phyloP scores from a whole-genome alignment of 2,113 vertebrate genomes.

The Pelecanus crispus region DNA sequence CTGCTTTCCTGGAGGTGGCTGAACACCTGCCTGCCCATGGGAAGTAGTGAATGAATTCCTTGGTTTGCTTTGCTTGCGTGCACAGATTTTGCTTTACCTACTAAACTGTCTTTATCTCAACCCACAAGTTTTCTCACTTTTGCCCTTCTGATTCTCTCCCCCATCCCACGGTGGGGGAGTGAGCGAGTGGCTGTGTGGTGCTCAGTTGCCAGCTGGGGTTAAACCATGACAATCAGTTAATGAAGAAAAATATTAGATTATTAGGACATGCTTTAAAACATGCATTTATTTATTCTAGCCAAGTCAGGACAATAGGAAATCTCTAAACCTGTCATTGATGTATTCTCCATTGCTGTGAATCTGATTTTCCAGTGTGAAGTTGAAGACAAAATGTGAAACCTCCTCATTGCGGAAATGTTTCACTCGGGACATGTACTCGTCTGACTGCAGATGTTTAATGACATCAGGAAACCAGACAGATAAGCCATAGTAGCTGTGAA shows the following conservation, averaged over 20 bases:
- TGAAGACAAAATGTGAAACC: conserved; percentile 83
- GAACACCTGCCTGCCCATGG: too few relatives aligned
- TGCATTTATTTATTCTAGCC: neutral
- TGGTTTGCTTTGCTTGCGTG: too few relatives aligned
- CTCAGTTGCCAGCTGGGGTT: too few relatives aligned
- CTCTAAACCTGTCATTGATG: conserved; percentile 82
- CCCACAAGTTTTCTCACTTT: too few relatives aligned
- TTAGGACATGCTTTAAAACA: neutral
- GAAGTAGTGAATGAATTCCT: too few relatives aligned
- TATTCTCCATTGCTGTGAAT: conserved; percentile 84
- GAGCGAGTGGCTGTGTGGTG: too few relatives aligned
- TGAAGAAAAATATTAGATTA: neutral
- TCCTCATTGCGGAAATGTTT: conserved; percentile 77
- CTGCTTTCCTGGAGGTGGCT: too few relatives aligned
- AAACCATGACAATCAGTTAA: neutral
- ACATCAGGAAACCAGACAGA: conserved; percentile 96
- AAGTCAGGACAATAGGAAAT: neutral
- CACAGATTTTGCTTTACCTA: too few relatives aligned
- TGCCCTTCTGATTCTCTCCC: too few relatives aligned
- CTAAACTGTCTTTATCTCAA: too few relatives aligned
- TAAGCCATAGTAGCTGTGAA: conserved; percentile 87
- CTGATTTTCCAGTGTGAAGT: conserved; percentile 93
- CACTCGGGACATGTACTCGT: conserved; percentile 83
- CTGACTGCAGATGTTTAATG: conserved; percentile 89
- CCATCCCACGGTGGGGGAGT: too few relatives aligned